Percentiles rank a stretch among this genome's conserved stretches.
phyloP scores from a whole-genome alignment of 2,797 vertebrate species.

The Poliocrania exsul region DNA sequence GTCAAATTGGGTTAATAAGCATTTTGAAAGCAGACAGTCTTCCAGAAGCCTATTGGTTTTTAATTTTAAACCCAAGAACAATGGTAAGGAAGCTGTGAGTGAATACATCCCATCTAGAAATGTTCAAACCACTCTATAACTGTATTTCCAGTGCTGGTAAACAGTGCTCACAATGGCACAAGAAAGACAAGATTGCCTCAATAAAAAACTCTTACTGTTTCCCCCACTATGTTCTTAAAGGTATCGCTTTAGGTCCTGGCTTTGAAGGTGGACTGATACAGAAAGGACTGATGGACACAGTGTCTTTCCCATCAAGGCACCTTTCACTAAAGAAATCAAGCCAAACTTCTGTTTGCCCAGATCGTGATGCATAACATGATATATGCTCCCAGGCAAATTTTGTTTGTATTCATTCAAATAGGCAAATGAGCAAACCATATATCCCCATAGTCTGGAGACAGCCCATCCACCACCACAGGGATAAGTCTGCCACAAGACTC shows the following conservation, averaged over 20 bases:
- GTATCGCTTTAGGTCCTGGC: neutral
- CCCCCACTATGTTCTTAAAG: neutral
- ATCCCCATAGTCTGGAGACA: neutral
- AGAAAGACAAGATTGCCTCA: neutral
- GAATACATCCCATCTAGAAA: neutral
- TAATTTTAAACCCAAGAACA: neutral
- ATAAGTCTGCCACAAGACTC: neutral
- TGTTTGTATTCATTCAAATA: neutral
- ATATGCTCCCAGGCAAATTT: neutral
- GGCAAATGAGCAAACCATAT: neutral
- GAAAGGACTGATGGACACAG: neutral
- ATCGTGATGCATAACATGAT: neutral
- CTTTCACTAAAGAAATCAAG: neutral
- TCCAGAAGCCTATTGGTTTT: neutral
- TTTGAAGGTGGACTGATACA: neutral
- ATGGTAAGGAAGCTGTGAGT: rapidly evolving
- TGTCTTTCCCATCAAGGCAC: neutral
- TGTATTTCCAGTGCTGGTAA: neutral
- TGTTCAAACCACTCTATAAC: neutral
- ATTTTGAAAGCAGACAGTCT: neutral
- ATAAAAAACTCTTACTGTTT: neutral
- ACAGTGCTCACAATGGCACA: neutral
- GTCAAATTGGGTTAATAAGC: neutral
- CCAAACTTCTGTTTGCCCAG: neutral
- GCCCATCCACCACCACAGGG: neutral